Evolutionary conservation across 1,140 invertebrate genomes (phyloP).

Genomic region (Solen grandis): DNA sequence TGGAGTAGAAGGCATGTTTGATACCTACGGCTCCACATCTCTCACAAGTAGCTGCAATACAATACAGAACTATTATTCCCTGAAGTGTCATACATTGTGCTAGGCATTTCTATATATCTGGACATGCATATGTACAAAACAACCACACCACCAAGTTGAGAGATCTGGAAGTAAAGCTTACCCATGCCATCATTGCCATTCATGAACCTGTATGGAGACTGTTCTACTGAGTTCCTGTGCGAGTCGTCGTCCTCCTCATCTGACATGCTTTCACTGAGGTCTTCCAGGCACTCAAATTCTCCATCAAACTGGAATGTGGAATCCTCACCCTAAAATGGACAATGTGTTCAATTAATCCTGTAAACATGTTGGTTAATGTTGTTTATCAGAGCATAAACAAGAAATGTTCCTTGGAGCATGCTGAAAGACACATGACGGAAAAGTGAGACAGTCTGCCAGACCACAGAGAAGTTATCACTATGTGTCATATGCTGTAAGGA

Average conservation of each 20-base stretch:
- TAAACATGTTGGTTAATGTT: not conserved
- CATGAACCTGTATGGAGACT: conserved; percentile 67
- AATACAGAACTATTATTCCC: too few relatives aligned
- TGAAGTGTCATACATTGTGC: not conserved
- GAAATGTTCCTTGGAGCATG: too few relatives aligned
- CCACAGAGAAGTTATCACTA: not conserved
- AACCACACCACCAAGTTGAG: too few relatives aligned
- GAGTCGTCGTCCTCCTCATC: conserved; percentile 69
- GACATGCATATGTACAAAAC: not conserved
- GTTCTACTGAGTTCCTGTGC: conserved; percentile 32
- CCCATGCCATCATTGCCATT: conserved; percentile 88
- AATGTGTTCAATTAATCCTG: not conserved
- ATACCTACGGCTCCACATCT: conserved; percentile 94
- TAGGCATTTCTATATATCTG: not conserved
- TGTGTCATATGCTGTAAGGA: not conserved
- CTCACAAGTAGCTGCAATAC: conserved; percentile 89
- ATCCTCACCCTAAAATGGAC: conserved; percentile 39
- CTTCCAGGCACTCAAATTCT: conserved; percentile 78
- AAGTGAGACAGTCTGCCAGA: not conserved
- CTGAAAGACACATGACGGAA: not conserved
- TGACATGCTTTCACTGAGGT: conserved; percentile 79
- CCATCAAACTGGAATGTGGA: conserved; percentile 63
- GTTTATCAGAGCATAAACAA: too few relatives aligned
- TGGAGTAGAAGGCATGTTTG: conserved; percentile 94
- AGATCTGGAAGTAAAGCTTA: too few relatives aligned